Evolutionary conservation across 1,140 invertebrate genomes (phyloP), one percentile per base, ranked within the genome.

Genomic region (Trachelipus rathkii): DNA sequence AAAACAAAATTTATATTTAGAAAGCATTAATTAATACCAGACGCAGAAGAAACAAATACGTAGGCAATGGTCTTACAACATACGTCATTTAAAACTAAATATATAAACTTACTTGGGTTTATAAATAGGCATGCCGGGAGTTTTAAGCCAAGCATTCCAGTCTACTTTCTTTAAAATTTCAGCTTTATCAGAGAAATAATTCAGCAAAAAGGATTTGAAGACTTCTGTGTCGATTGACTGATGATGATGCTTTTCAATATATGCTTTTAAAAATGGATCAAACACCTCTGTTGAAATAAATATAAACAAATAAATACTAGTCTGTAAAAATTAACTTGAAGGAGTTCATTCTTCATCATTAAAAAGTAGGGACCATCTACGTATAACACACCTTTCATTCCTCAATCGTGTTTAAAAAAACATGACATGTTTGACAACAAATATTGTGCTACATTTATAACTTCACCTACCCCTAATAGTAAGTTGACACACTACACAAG

Each of bases 61-160:
- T 1, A 33, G 1, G 33, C 6, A 33, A 33, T 33, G 6, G 33
- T 33, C 1, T 33, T 3, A 33, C 6, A 33, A 33, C 1, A 33
- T 33, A 33, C 91, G 85, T 90, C 92, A 11, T 90, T 92, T 3
- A 60, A 60, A 83, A 50, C 82, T 76, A 10, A 23, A 68, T 45
- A 79, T 43, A 11, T 71, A 66, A 60, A 76, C 87, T 85, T 89
- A 97, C 88, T 90, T 85, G 15, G 93, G 94, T 84, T 94, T 93
- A 67, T 92, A 84, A 3, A 91, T 91, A 1, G 95, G 95, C 92
- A 96, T 93, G 71, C 95, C 95, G 73, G 90, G 89, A 21, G 87
- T 87, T 82, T 91, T 87, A 6, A 97, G 86, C 95, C 96, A 98
- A 0, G 87, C 83, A 44, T 95, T 85, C 94, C 95, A 97, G 83